These are phyloP conservation scores for Loxodonta africana DNA, from an alignment of 2,113 vertebrate species.

Conservation along the genomic window DNA sequence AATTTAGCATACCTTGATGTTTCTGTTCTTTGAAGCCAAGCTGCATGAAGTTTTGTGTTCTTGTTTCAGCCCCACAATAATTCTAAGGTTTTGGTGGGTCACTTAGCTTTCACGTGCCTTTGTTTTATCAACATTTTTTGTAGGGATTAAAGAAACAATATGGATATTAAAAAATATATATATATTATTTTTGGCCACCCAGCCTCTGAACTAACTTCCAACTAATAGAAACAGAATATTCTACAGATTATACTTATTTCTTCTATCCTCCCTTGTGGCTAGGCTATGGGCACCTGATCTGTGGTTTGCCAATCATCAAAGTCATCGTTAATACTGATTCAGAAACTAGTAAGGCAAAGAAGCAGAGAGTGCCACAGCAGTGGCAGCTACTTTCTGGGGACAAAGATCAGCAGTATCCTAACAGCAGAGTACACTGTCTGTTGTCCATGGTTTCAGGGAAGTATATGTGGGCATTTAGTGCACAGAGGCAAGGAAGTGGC, in stretches of 20 bases:
- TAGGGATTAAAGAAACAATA: background rate
- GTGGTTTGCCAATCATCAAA: background rate
- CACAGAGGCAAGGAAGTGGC: background rate
- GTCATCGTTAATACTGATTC: background rate
- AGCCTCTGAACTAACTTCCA: background rate
- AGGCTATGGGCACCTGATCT: background rate
- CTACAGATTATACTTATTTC: background rate
- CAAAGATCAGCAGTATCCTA: background rate
- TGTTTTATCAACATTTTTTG: background rate
- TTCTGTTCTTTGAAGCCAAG: background rate
- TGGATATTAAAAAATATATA: background rate
- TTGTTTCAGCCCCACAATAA: background rate
- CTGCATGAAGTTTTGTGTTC: background rate
- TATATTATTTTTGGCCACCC: background rate
- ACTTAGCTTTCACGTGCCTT: background rate
- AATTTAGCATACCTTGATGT: background rate
- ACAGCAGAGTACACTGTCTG: background rate
- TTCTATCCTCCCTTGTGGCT: background rate
- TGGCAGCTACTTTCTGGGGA: background rate
- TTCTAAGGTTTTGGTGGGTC: slow-evolving; percentile 9
- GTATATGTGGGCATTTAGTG: too few species aligned
- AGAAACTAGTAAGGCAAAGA: background rate
- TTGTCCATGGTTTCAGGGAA: background rate
- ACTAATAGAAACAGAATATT: background rate
- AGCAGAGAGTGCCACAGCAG: background rate